Conservation (phyloP, 2,113 vertebrate species). For the Anguilla japonica region DNA sequence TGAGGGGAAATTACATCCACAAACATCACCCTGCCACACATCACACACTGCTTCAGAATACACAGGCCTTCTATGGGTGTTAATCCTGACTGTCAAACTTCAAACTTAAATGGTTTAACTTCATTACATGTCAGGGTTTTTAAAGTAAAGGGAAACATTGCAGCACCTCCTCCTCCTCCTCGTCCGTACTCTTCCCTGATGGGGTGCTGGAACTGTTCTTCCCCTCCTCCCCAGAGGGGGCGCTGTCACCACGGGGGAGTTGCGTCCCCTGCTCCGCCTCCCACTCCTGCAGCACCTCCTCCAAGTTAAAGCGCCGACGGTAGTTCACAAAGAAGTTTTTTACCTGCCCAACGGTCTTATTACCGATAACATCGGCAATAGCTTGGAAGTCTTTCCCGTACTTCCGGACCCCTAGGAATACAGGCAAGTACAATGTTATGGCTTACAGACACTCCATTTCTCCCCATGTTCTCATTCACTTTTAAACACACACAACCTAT, state of each 20-base stretch:
- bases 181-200: conserved; percentile 95
- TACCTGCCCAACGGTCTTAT: conserved; percentile 98
- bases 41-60: background rate
- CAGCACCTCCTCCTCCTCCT: conserved; percentile 91
- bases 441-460: background rate
- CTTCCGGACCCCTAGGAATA: conserved; percentile 88
- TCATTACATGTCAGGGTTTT: background rate
- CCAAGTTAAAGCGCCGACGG: conserved; percentile 98
- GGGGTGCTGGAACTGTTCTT: conserved; percentile 90
- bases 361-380: conserved; percentile 98
- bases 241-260: conserved; percentile 88
- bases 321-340: conserved; percentile 99
- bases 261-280: conserved; percentile 96
- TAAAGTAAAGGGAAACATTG: conserved; percentile 22
- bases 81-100: background rate
- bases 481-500: background rate
- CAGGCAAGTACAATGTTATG: conserved; percentile 19
- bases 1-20: too few relatives aligned
- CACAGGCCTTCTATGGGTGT: background rate
- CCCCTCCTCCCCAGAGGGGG: conserved; percentile 88
- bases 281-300: conserved; percentile 99
- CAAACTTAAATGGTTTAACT: background rate
- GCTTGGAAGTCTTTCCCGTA: conserved; percentile 99
- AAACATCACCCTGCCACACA: too few relatives aligned
- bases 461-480: background rate